Percentiles rank a stretch among this genome's conserved stretches.
phyloP scores from a whole-genome alignment of 1,140 invertebrate species.

The Globodera ellingtonae region DNA sequence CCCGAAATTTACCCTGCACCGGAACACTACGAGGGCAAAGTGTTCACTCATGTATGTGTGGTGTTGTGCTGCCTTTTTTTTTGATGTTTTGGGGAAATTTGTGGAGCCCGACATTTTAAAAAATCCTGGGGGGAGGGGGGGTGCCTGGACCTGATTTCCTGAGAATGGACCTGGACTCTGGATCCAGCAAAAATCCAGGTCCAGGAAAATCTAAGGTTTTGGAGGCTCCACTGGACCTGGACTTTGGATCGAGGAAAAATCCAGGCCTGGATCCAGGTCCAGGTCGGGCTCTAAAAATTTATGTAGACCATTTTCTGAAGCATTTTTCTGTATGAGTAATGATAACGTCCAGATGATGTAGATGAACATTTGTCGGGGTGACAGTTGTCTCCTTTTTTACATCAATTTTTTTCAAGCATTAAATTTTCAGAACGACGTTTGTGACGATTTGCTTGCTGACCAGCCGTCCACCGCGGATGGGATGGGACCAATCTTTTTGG shows the following conservation, averaged over 20 bases:
- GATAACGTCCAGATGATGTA: no score
- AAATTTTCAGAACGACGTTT: conserved; percentile 4
- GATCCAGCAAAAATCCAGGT: no score
- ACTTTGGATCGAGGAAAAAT: no score
- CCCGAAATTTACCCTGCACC: conserved; percentile 42
- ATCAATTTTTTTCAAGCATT: neutral
- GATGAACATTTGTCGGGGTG: no score
- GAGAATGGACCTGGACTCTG: no score
- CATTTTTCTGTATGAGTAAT: neutral
- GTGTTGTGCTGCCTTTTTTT: no score
- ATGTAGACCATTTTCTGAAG: neutral
- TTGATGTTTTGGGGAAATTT: neutral
- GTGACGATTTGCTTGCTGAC: neutral
- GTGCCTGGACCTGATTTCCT: no score
- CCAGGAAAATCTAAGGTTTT: no score
- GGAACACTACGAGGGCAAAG: conserved; percentile 27
- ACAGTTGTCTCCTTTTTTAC: neutral
- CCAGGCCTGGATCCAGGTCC: no score
- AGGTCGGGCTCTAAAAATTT: neutral
- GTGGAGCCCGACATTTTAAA: no score
- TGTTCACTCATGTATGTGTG: conserved; percentile 9
- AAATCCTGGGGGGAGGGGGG: no score
- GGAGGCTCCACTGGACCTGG: no score
- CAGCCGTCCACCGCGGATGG: neutral
- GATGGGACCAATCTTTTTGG: neutral